A percentile compares a stretch with the other conserved stretches of the same genome.
phyloP scores from a whole-genome alignment of 1,140 invertebrate species.

The Trichonephila inaurata region DNA sequence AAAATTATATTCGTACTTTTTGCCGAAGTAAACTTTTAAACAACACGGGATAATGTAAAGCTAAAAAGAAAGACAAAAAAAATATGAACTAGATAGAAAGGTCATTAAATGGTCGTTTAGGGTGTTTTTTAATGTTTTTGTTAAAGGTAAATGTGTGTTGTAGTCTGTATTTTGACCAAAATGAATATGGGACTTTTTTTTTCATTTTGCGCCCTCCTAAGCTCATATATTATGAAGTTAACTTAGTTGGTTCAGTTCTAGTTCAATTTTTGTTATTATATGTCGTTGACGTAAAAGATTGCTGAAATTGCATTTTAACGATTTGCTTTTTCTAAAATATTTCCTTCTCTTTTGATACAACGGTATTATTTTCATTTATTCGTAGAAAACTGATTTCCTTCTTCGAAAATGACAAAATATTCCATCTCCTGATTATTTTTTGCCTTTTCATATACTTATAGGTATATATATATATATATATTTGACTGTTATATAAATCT shows the following conservation, averaged over 20 bases:
- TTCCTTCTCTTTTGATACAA: neutral
- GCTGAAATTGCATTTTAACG: neutral
- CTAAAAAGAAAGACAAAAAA: neutral
- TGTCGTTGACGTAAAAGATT: neutral
- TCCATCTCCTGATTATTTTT: no score
- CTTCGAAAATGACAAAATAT: no score
- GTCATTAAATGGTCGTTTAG: conserved; percentile 65
- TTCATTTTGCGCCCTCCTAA: neutral
- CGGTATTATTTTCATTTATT: no score
- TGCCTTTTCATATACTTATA: no score
- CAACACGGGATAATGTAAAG: neutral
- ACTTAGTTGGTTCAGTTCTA: neutral
- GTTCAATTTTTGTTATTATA: neutral
- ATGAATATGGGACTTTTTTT: neutral
- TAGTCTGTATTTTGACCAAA: conserved; percentile 9
- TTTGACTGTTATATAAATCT: no score
- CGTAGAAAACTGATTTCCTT: no score
- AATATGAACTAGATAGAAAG: conserved; percentile 47
- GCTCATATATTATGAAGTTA: neutral
- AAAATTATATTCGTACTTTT: neutral
- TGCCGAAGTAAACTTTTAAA: neutral
- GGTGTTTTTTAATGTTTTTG: neutral
- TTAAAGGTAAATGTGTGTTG: neutral
- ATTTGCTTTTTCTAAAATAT: neutral
- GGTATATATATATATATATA: no score